phyloP scores from a whole-genome alignment of 2,888 invertebrate genomes.

The Eilema sororculum region DNA sequence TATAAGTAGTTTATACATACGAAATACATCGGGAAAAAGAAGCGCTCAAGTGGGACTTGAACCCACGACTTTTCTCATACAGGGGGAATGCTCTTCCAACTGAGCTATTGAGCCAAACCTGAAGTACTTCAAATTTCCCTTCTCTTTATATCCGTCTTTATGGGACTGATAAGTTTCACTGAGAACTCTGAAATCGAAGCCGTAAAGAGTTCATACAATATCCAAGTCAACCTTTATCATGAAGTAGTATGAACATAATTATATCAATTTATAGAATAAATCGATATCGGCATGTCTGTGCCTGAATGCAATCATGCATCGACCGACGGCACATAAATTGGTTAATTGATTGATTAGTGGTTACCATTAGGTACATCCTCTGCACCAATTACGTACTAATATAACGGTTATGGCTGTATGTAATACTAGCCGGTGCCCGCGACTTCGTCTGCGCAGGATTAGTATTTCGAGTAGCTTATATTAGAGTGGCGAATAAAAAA shows the following conservation, averaged over 20 bases:
- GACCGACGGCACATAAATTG: constrained; percentile 47
- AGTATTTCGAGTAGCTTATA: too few relatives aligned
- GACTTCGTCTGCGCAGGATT: too few relatives aligned
- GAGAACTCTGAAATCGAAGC: neutral
- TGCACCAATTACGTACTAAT: constrained; percentile 24
- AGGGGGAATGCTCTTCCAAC: too few relatives aligned
- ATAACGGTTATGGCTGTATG: neutral
- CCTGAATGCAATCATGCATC: constrained; percentile 28
- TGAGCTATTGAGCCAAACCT: too few relatives aligned
- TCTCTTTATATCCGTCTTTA: too few relatives aligned
- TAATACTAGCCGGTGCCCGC: too few relatives aligned
- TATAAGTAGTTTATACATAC: too few relatives aligned
- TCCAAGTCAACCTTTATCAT: neutral
- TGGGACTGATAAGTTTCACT: neutral
- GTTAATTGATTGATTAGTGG: constrained; percentile 63
- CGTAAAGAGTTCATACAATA: neutral
- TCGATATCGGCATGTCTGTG: constrained; percentile 6
- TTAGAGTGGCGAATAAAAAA: too few relatives aligned
- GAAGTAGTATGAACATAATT: neutral
- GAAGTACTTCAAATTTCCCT: too few relatives aligned
- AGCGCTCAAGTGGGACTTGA: too few relatives aligned
- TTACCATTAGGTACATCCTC: constrained; percentile 43
- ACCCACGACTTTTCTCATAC: too few relatives aligned
- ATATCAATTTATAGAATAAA: constrained; percentile 5
- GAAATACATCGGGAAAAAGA: too few relatives aligned